phyloP scores from a whole-genome alignment of 1,140 invertebrate genomes.

The Elysia chlorotica region DNA sequence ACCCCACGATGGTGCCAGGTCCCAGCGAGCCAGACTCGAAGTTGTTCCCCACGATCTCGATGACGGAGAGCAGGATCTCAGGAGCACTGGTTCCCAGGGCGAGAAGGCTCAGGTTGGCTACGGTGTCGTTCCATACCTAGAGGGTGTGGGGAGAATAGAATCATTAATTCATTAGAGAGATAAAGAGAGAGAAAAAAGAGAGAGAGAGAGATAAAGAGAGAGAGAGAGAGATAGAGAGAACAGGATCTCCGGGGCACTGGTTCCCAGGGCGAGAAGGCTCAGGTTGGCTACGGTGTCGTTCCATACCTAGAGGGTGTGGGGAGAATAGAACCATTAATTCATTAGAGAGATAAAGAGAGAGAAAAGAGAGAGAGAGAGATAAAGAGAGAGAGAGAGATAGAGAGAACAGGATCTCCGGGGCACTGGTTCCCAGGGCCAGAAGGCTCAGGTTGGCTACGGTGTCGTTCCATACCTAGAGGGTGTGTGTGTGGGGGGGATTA shows the following conservation, averaged over 20 bases:
- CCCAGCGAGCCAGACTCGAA: constrained; percentile 67
- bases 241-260: constrained; percentile 72
- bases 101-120: constrained; percentile 74
- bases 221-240: too few relatives aligned
- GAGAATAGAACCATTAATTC: too few relatives aligned
- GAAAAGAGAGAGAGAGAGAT: too few relatives aligned
- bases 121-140: constrained; percentile 71
- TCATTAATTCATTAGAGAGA: too few relatives aligned
- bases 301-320: constrained; percentile 60
- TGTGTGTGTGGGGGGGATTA: neutral
- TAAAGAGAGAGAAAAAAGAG: too few relatives aligned
- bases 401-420: constrained; percentile 73
- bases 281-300: constrained; percentile 74
- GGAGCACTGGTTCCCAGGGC: constrained; percentile 72
- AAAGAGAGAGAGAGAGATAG: too few relatives aligned
- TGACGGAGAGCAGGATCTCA: constrained; percentile 71
- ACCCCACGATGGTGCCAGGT: constrained; percentile 67
- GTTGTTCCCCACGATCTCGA: constrained; percentile 68
- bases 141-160: neutral
- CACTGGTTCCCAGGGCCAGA: constrained; percentile 72
- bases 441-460: constrained; percentile 74
- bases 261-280: constrained; percentile 73
- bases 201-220: too few relatives aligned
- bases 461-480: constrained; percentile 67
- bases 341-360: too few relatives aligned